These are phyloP conservation scores for Holothuria leucospilota DNA, from an alignment of 53 echinoderm and acorn worm species.

Conservation along the genomic window DNA sequence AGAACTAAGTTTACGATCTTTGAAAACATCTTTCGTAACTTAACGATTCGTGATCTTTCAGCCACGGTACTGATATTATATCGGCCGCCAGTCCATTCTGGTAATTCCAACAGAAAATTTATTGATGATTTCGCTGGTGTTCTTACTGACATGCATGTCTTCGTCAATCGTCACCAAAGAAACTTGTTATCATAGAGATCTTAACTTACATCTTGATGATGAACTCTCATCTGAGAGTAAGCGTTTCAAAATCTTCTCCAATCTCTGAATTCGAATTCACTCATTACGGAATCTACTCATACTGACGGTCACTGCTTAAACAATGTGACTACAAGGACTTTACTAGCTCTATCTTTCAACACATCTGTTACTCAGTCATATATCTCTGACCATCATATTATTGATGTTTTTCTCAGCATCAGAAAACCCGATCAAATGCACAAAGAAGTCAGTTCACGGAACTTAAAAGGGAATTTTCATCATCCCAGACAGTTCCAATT, in stretches of 20 bases:
- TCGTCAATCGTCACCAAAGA: too few species aligned
- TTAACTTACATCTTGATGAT: slow-evolving; percentile 11
- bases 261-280: not conserved
- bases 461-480: too few species aligned
- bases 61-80: slow-evolving; percentile 21
- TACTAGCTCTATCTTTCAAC: too few species aligned
- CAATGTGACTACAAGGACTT: not conserved
- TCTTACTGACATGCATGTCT: slow-evolving; percentile 12
- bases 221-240: slow-evolving; percentile 9
- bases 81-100: slow-evolving; percentile 38
- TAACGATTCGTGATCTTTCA: slow-evolving; percentile 20
- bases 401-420: too few species aligned
- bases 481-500: too few species aligned
- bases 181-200: slow-evolving; percentile 6
- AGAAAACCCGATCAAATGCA: not conserved
- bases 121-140: slow-evolving; percentile 15
- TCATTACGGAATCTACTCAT: not conserved
- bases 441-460: slow-evolving; percentile 11
- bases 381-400: too few species aligned
- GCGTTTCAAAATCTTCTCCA: not conserved
- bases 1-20: not conserved
- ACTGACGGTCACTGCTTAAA: too few species aligned
- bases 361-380: too few species aligned
- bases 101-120: slow-evolving; percentile 29
- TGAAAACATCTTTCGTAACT: slow-evolving; percentile 14